Conservation (phyloP, 2,888 invertebrate species). For the Megalurothrips usitatus region DNA sequence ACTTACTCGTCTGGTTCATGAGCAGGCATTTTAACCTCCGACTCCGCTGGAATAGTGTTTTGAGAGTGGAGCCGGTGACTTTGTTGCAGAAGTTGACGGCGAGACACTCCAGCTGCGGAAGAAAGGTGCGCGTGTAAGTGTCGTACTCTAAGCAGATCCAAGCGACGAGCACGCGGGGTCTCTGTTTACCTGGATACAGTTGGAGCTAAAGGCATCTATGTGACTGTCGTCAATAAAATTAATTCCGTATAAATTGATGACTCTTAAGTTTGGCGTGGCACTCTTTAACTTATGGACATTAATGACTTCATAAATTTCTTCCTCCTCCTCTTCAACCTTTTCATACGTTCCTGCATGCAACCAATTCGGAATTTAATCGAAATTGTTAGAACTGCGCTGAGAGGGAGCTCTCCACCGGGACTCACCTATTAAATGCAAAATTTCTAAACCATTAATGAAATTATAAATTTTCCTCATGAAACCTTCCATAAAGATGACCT, state of each 20-base stretch:
- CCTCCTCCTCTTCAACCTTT: conserved; percentile 96
- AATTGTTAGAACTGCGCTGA: no score
- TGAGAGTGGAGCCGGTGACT: conserved; percentile 93
- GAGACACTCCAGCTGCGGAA: conserved; percentile 81
- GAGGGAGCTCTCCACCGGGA: not conserved
- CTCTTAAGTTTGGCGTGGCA: conserved; percentile 93
- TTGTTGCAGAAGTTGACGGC: conserved; percentile 97
- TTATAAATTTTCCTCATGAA: conserved; percentile 99
- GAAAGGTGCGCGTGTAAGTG: conserved; percentile 31
- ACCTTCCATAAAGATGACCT: conserved; percentile 99
- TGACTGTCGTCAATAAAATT: conserved; percentile 98
- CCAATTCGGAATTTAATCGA: not conserved
- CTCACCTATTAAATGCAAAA: conserved; percentile 89
- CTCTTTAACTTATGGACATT: conserved; percentile 98
- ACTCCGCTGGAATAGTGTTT: conserved; percentile 88
- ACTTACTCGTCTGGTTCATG: conserved; percentile 92
- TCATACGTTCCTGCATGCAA: conserved; percentile 79
- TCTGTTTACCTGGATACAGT: conserved; percentile 80
- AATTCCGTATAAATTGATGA: conserved; percentile 97
- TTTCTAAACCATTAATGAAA: conserved; percentile 96
- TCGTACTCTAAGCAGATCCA: no score
- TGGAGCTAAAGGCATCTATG: conserved; percentile 95
- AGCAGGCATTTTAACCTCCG: conserved; percentile 85
- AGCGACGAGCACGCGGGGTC: no score
- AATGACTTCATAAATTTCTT: conserved; percentile 98